Percentiles rank a stretch among this genome's conserved stretches.
phyloP scores from a whole-genome alignment of 2,888 invertebrate species.

The Caenorhabditis japonica region DNA sequence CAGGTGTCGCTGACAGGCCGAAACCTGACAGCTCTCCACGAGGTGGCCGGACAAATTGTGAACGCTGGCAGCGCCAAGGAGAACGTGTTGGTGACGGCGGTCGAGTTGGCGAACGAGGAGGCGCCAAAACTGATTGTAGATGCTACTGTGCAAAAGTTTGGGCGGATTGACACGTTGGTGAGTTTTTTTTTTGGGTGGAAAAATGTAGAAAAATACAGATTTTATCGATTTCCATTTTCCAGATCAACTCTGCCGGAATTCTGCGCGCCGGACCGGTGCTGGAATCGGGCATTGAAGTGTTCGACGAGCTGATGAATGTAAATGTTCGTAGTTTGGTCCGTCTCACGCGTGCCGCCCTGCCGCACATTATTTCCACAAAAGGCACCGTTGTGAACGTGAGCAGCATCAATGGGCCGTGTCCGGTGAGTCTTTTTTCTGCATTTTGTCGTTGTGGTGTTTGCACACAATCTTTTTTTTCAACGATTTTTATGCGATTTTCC shows the following conservation, averaged over 20 bases:
- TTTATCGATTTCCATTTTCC: conserved; percentile 9
- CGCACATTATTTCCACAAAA: conserved; percentile 73
- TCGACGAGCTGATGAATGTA: conserved; percentile 89
- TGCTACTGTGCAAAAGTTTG: conserved; percentile 69
- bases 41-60: conserved; percentile 68
- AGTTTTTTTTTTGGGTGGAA: neutral
- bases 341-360: conserved; percentile 72
- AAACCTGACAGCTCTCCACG: conserved; percentile 68
- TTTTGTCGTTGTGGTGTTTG: too few species aligned
- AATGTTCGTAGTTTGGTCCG: conserved; percentile 81
- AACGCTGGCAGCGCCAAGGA: conserved; percentile 53
- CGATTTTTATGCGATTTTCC: too few species aligned
- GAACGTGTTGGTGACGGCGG: conserved; percentile 76
- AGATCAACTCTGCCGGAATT: conserved; percentile 76
- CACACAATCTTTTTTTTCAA: neutral
- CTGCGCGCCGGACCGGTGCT: conserved; percentile 69
- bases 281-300: conserved; percentile 81
- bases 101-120: conserved; percentile 77
- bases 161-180: conserved; percentile 71
- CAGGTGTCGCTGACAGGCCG: conserved; percentile 61
- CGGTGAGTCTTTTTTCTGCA: conserved; percentile 79
- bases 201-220: neutral
- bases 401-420: conserved; percentile 90
- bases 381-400: conserved; percentile 93
- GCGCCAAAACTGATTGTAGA: conserved; percentile 64